Conservation (phyloP, 2,113 vertebrate genomes). For the Chlorodrepanis virens region DNA sequence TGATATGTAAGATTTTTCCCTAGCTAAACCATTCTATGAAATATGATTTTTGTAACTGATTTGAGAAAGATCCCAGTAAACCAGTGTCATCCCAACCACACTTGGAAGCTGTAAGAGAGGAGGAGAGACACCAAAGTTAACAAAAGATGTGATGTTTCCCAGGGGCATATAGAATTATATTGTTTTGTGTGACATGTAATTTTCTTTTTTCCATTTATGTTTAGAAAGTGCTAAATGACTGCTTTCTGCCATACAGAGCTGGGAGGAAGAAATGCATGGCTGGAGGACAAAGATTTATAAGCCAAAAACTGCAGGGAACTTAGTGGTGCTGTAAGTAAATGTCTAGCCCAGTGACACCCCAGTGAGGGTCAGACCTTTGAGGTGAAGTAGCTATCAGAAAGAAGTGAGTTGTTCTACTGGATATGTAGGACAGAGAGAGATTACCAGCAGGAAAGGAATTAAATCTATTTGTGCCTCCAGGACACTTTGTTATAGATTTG, state of each 20-base stretch:
- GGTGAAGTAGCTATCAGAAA: background rate
- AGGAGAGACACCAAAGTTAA: background rate
- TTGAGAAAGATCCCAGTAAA: background rate
- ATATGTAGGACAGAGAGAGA: background rate
- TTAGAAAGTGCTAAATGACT: background rate
- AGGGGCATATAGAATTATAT: background rate
- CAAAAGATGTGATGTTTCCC: background rate
- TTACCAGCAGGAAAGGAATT: slow-evolving; percentile 2
- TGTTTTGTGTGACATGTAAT: background rate
- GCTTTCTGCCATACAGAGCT: background rate
- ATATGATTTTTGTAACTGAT: background rate
- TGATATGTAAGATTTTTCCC: background rate
- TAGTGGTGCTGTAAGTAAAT: background rate
- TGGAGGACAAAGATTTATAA: background rate
- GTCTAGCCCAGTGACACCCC: background rate
- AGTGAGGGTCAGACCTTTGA: background rate
- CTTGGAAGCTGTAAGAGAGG: background rate
- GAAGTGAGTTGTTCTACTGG: background rate
- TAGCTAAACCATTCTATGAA: background rate
- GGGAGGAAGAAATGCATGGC: background rate
- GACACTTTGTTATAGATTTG: slow-evolving; percentile 33
- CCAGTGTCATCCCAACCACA: background rate
- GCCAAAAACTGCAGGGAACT: background rate
- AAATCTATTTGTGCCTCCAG: slow-evolving; percentile 16
- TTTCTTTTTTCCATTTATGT: background rate